These are phyloP conservation scores for Charaxes varanes DNA, from an alignment of 1,140 invertebrate species.

Conservation along the genomic window DNA sequence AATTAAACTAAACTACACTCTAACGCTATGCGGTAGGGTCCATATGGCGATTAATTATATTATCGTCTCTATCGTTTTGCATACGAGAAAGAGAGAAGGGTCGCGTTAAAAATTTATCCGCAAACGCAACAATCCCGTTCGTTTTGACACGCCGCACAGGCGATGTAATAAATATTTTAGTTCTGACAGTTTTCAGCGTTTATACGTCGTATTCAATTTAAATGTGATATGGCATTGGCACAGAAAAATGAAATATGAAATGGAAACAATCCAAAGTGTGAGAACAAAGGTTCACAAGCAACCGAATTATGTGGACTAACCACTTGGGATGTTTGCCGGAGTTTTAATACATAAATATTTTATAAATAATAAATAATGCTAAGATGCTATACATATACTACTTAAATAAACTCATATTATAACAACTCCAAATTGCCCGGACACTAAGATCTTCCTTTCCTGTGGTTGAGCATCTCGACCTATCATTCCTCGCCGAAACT, in stretches of 20 bases:
- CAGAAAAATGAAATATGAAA: slow-evolving; percentile 32
- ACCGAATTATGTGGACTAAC: no score
- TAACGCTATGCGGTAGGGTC: slow-evolving; percentile 43
- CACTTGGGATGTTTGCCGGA: no score
- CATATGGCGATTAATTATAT: slow-evolving; percentile 19
- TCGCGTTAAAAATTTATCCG: slow-evolving; percentile 46
- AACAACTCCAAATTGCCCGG: no score
- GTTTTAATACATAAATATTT: no score
- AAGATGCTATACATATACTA: no score
- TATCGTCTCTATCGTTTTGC: slow-evolving; percentile 31
- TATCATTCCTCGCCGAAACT: no score
- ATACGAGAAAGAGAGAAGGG: slow-evolving; percentile 33
- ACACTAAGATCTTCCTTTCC: no score
- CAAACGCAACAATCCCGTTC: slow-evolving; percentile 35
- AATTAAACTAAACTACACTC: slow-evolving; percentile 50
- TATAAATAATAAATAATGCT: no score
- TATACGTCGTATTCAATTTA: slow-evolving; percentile 47
- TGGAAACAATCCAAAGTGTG: no score
- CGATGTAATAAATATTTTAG: slow-evolving; percentile 57
- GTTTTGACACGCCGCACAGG: slow-evolving; percentile 55
- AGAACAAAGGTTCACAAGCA: no score
- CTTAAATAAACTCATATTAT: no score
- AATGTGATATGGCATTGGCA: slow-evolving; percentile 36
- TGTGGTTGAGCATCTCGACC: no score
- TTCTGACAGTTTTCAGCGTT: slow-evolving; percentile 37